Conservation (phyloP, 2,888 invertebrate species). For the Lithophane socia region DNA sequence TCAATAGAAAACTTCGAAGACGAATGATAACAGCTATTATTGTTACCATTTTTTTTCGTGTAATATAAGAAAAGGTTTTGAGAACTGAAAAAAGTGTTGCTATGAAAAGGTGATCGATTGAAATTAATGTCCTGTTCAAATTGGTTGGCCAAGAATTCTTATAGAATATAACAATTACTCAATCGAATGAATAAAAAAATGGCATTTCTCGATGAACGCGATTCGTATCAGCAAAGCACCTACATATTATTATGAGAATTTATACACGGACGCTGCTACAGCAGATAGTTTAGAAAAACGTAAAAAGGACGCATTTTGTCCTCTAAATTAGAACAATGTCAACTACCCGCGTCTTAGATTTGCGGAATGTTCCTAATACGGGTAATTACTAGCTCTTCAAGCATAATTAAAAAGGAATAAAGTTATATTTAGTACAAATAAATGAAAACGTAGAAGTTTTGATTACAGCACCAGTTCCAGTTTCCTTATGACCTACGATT, state of each 20-base stretch:
- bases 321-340: neutral
- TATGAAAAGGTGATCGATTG: constrained; percentile 2
- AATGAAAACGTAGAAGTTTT: neutral
- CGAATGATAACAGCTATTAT: constrained; percentile 8
- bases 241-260: neutral
- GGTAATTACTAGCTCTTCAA: neutral
- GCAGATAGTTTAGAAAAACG: neutral
- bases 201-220: neutral
- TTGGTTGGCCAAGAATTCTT: neutral
- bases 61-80: neutral
- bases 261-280: neutral
- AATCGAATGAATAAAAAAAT: neutral
- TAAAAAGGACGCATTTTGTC: neutral
- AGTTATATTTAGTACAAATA: neutral
- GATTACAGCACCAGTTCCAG: neutral
- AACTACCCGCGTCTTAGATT: constrained; percentile 13
- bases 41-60: neutral
- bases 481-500: constrained; percentile 2
- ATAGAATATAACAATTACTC: neutral
- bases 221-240: neutral
- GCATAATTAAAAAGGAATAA: neutral
- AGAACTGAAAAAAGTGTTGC: neutral
- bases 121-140: neutral
- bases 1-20: constrained; percentile 34
- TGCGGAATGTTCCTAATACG: neutral